Percentiles rank a stretch among this genome's conserved stretches.
Conservation (phyloP, 2,888 invertebrate genomes). For the Congeria kusceri region DNA sequence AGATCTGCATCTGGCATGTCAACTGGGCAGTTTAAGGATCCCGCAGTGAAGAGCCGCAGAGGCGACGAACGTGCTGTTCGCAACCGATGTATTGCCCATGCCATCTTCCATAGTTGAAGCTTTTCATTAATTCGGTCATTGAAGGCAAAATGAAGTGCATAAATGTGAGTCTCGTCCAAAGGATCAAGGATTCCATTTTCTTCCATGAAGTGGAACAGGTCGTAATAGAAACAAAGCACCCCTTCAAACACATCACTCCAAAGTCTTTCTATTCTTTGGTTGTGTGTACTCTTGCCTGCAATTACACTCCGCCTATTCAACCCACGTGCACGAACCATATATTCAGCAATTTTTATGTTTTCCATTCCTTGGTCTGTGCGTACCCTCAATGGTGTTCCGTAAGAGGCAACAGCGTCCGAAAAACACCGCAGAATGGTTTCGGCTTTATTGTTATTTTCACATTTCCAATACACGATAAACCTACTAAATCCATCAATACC, state of each 20-base stretch:
- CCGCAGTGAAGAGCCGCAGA: slow-evolving; percentile 25
- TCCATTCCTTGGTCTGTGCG: slow-evolving; percentile 50
- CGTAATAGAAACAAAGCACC: slow-evolving; percentile 43
- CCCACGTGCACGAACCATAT: slow-evolving; percentile 29
- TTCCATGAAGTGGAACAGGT: slow-evolving; percentile 57
- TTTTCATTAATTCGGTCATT: slow-evolving; percentile 37
- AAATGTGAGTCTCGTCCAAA: slow-evolving; percentile 39
- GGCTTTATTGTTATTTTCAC: slow-evolving; percentile 49
- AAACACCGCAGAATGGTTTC: slow-evolving; percentile 44
- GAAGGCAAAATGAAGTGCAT: slow-evolving; percentile 44
- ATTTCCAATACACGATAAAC: slow-evolving; percentile 36
- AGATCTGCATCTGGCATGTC: slow-evolving; percentile 6
- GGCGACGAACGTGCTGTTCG: slow-evolving; percentile 37
- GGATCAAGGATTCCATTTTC: slow-evolving; percentile 42
- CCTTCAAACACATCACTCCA: slow-evolving; percentile 59
- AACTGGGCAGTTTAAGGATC: slow-evolving; percentile 30
- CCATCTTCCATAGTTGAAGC: slow-evolving; percentile 39
- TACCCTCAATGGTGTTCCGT: slow-evolving; percentile 36
- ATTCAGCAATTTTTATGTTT: slow-evolving; percentile 44
- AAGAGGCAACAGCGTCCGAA: slow-evolving; percentile 9
- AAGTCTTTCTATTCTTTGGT: slow-evolving; percentile 51
- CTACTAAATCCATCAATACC: slow-evolving; percentile 59
- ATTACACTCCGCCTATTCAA: slow-evolving; percentile 18
- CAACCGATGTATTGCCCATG: slow-evolving; percentile 46
- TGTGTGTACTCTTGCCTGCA: slow-evolving; percentile 43